phyloP scores from a whole-genome alignment of 2,888 invertebrate species.

The Amorpha juglandis region DNA sequence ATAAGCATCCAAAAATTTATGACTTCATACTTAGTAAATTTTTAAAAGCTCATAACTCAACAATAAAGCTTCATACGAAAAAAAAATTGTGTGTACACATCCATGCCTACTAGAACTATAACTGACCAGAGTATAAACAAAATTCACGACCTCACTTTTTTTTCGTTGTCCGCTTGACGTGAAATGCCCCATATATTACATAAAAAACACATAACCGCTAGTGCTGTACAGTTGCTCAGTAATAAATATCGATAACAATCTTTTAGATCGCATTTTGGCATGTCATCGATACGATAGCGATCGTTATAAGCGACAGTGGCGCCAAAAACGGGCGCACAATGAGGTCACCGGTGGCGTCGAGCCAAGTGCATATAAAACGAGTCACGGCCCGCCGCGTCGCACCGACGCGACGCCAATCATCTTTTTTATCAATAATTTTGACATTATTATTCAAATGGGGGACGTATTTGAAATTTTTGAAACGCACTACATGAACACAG shows the following conservation, averaged over 20 bases:
- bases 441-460: slow-evolving; percentile 41
- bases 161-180: too few relatives aligned
- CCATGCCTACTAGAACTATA: too few relatives aligned
- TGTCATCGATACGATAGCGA: slow-evolving; percentile 73
- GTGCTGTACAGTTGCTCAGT: slow-evolving; percentile 51
- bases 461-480: slow-evolving; percentile 40
- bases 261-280: slow-evolving; percentile 61
- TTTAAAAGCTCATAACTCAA: too few relatives aligned
- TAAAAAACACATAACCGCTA: slow-evolving; percentile 41
- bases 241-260: slow-evolving; percentile 64
- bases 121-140: too few relatives aligned
- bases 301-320: slow-evolving; percentile 68
- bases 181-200: slow-evolving; percentile 31
- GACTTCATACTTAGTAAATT: too few relatives aligned
- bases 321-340: slow-evolving; percentile 76
- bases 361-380: slow-evolving; percentile 74
- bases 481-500: slow-evolving; percentile 32
- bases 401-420: slow-evolving; percentile 40
- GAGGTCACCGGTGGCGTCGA: slow-evolving; percentile 75
- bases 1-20: too few relatives aligned
- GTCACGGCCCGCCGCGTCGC: slow-evolving; percentile 44
- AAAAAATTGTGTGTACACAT: too few relatives aligned
- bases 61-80: too few relatives aligned
- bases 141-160: too few relatives aligned
- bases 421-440: slow-evolving; percentile 54